A percentile compares a stretch with the other conserved stretches of the same genome.
Evolutionary conservation across 2,888 invertebrate genomes (phyloP).

Genomic region (Nomada ruficornis): DNA sequence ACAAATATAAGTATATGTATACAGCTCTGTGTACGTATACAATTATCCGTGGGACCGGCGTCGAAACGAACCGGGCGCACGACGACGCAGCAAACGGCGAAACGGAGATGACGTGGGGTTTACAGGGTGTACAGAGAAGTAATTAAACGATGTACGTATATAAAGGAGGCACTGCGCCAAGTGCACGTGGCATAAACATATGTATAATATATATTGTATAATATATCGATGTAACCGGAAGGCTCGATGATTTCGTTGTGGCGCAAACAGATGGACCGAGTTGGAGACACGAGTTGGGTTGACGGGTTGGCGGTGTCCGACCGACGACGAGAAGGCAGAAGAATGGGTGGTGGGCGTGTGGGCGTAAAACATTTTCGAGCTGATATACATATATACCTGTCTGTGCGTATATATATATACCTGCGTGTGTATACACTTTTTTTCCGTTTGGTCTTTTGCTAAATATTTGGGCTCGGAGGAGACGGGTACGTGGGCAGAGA

Average conservation of each 20-base stretch:
- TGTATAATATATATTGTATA: constrained; percentile 1
- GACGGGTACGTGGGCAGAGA: constrained; percentile 67
- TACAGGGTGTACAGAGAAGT: neutral
- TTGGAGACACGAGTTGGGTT: constrained; percentile 53
- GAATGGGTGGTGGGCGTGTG: constrained; percentile 50
- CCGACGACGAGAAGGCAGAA: constrained; percentile 69
- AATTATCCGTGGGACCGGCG: neutral
- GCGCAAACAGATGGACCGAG: constrained; percentile 58
- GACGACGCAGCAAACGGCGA: constrained; percentile 21
- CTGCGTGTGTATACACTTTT: constrained; percentile 8
- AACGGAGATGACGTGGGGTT: constrained; percentile 15
- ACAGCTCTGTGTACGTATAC: neutral
- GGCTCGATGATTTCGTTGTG: constrained; percentile 56
- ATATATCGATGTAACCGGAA: constrained; percentile 43
- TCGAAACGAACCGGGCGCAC: constrained; percentile 15
- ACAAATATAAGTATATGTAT: neutral
- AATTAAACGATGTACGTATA: constrained; percentile 28
- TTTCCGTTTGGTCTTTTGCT: constrained; percentile 18
- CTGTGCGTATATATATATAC: neutral
- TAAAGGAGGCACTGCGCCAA: constrained; percentile 16
- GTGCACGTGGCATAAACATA: constrained; percentile 4
- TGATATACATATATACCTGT: constrained; percentile 22
- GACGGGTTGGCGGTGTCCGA: constrained; percentile 57
- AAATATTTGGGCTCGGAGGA: constrained; percentile 62
- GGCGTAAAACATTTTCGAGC: constrained; percentile 38